These are phyloP conservation scores for Acinonyx jubatus DNA, from an alignment of 2,113 vertebrate genomes.

Conservation along the genomic window DNA sequence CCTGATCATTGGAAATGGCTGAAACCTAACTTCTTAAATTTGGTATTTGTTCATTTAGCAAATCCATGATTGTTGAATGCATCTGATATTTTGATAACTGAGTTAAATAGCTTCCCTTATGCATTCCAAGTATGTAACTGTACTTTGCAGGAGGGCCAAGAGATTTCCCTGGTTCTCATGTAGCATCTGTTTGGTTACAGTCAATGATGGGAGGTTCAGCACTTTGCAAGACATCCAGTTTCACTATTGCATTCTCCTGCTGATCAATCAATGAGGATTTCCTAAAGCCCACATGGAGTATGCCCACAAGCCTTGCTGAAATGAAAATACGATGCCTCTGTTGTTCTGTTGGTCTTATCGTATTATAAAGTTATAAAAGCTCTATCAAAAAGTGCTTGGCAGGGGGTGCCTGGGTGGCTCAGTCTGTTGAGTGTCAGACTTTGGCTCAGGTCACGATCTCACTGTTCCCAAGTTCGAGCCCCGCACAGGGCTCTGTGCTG, in stretches of 20 bases:
- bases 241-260: not conserved
- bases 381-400: not conserved
- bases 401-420: no score
- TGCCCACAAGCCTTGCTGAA: not conserved
- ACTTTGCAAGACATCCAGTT: not conserved
- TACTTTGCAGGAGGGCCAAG: not conserved
- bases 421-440: no score
- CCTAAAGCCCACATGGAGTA: not conserved
- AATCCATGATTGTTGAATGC: not conserved
- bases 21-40: conserved; percentile 13
- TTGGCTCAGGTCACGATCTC: no score
- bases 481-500: no score
- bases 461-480: no score
- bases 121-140: not conserved
- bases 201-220: not conserved
- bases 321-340: not conserved
- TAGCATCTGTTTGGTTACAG: not conserved
- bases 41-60: conserved; percentile 21
- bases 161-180: not conserved
- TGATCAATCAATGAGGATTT: not conserved
- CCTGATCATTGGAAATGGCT: not conserved
- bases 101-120: not conserved
- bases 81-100: not conserved
- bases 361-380: not conserved
- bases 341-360: not conserved